These are phyloP conservation scores for Dissostichus mawsoni DNA, from an alignment of 2,113 vertebrate genomes.

Conservation along the genomic window DNA sequence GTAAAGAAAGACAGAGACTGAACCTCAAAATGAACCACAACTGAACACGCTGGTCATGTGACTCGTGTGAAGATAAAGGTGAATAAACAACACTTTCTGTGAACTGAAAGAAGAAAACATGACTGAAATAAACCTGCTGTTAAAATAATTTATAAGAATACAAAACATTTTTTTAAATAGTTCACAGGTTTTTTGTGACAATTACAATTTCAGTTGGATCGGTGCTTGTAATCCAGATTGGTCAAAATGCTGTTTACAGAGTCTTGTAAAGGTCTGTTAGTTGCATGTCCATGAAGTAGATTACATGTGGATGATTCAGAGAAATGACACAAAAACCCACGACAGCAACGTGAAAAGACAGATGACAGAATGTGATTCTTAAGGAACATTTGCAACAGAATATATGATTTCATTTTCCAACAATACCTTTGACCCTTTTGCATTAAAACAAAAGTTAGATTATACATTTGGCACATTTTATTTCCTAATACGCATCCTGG, in stretches of 20 bases:
- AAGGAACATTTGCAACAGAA: conserved; percentile 37
- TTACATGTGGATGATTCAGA: conserved; percentile 34
- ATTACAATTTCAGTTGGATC: conserved; percentile 55
- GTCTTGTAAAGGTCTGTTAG: conserved; percentile 21
- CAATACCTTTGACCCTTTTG: conserved; percentile 36
- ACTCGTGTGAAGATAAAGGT: conserved; percentile 46
- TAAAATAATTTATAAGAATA: conserved; percentile 58
- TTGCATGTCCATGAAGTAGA: conserved; percentile 23
- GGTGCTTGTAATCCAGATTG: conserved; percentile 30
- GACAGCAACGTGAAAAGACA: conserved; percentile 40
- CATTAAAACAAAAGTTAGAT: conserved; percentile 42
- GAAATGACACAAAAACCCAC: conserved; percentile 32
- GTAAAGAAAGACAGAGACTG: conserved; percentile 79
- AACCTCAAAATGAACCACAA: conserved; percentile 69
- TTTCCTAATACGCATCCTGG: conserved; percentile 28
- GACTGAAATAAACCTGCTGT: conserved; percentile 28
- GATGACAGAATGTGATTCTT: conserved; percentile 13
- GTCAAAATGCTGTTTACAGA: conserved; percentile 40
- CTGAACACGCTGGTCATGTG: conserved; percentile 54
- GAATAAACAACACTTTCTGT: conserved; percentile 59
- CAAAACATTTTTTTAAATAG: conserved; percentile 47
- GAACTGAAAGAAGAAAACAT: conserved; percentile 25
- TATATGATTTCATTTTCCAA: conserved; percentile 41
- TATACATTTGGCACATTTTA: conserved; percentile 61
- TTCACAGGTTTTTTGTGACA: conserved; percentile 45